Percentiles rank a stretch among this genome's conserved stretches.
Conservation (phyloP, 1,140 invertebrate species). For the Philotrypesis tridentata region DNA sequence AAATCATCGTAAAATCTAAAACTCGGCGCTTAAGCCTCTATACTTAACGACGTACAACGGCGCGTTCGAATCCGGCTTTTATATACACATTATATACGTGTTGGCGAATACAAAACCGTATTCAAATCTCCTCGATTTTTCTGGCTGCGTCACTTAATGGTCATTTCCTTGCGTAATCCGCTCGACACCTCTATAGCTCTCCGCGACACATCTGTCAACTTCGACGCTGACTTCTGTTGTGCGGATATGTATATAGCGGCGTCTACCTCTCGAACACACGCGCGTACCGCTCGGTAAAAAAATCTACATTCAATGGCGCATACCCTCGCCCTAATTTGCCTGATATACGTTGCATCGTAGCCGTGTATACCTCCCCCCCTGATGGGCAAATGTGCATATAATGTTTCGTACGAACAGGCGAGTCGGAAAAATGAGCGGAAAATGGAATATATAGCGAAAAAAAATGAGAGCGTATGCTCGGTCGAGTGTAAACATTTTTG, state of each 20-base stretch:
- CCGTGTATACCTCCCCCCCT: background rate
- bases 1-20: background rate
- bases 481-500: background rate
- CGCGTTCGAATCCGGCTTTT: background rate
- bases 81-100: too few relatives aligned
- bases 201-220: slow-evolving; percentile 40
- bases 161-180: slow-evolving; percentile 36
- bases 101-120: background rate
- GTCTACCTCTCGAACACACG: background rate
- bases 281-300: background rate
- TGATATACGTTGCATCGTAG: background rate
- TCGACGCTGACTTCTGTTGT: background rate
- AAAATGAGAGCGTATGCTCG: background rate
- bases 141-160: slow-evolving; percentile 35
- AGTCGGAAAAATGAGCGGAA: background rate
- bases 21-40: background rate
- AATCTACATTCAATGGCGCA: background rate
- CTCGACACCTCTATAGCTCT: background rate
- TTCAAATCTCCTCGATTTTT: slow-evolving; percentile 17
- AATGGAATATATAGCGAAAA: background rate
- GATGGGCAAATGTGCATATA: background rate
- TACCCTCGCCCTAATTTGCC: slow-evolving; percentile 18
- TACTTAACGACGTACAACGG: background rate
- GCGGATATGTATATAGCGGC: background rate
- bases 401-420: background rate